These are phyloP conservation scores for Cepphus grylle DNA, from an alignment of 2,113 vertebrate genomes.

Conservation along the genomic window DNA sequence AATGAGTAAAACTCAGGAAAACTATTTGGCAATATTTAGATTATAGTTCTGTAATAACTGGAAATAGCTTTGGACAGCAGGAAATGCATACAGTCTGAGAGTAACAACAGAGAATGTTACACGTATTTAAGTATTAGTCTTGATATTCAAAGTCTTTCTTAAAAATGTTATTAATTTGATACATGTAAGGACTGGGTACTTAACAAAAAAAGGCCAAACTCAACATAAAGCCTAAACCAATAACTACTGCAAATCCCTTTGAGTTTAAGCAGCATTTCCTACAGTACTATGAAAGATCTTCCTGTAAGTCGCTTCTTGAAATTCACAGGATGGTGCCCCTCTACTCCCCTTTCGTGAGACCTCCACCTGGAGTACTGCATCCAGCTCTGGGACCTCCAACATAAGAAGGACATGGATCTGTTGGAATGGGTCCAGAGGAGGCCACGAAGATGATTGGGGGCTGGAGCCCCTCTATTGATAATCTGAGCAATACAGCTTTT, in stretches of 20 bases:
- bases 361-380: background rate
- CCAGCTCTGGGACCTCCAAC: background rate
- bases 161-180: background rate
- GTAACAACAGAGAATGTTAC: background rate
- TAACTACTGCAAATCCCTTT: background rate
- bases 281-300: background rate
- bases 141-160: background rate
- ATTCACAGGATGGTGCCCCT: background rate
- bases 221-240: background rate
- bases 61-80: background rate
- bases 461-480: background rate
- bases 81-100: background rate
- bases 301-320: background rate
- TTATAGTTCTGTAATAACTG: background rate
- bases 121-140: background rate
- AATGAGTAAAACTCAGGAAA: background rate
- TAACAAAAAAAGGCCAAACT: background rate
- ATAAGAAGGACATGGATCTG: background rate
- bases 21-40: background rate
- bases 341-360: background rate
- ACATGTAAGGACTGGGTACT: background rate
- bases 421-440: background rate
- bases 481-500: too few relatives aligned
- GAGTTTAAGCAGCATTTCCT: background rate
- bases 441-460: background rate